A percentile compares a stretch with the other conserved stretches of the same genome.
Conservation (phyloP, 2,888 invertebrate species). For the Rhabditophanes sp. region DNA sequence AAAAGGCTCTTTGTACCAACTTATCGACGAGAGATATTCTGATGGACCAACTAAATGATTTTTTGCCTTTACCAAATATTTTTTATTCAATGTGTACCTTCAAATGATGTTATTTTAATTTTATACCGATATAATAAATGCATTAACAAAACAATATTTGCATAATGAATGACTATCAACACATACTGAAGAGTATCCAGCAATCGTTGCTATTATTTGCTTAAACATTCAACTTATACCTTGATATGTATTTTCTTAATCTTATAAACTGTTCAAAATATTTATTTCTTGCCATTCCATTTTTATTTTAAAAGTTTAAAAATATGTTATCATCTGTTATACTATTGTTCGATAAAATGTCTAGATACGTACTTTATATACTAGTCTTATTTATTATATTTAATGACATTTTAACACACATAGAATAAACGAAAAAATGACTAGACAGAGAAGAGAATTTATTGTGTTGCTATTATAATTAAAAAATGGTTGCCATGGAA, state of each 20-base stretch:
- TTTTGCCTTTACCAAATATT: neutral
- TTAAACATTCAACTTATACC: neutral
- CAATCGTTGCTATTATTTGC: neutral
- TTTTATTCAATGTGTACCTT: neutral
- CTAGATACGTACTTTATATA: neutral
- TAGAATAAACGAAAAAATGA: no score
- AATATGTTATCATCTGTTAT: neutral
- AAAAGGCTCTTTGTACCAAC: no score
- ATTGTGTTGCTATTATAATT: neutral
- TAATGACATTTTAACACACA: no score
- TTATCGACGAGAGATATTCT: no score
- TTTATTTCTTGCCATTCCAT: neutral
- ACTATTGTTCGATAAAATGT: neutral
- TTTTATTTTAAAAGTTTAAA: neutral
- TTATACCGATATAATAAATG: neutral
- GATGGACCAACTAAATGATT: no score
- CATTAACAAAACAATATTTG: neutral
- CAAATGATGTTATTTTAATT: neutral
- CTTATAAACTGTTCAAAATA: neutral
- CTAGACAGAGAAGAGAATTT: constrained; percentile 1
- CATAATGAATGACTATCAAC: constrained; percentile 1
- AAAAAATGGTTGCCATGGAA: neutral
- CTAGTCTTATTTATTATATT: neutral
- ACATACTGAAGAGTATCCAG: neutral
- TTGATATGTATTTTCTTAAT: neutral